Evolutionary conservation across 2,888 invertebrate genomes (phyloP), one percentile per base, ranked within the genome.

Genomic region (Melinaea menophilus): DNA sequence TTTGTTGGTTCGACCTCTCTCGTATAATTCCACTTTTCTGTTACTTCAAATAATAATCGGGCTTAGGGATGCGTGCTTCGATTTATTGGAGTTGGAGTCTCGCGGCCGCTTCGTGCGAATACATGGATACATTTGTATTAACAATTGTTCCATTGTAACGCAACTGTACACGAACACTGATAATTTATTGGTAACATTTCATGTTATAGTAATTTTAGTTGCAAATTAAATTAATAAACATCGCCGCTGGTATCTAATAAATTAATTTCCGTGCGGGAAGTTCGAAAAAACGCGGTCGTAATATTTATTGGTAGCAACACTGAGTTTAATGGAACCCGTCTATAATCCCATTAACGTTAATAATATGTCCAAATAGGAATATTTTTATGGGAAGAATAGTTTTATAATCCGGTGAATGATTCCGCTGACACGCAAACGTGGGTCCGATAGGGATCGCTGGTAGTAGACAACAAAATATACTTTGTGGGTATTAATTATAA

Each of bases 1-100:
- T 89, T 89, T 89, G 88, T 89, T 88, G 85, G 80, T 80, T 80
- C 86, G 83, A 84, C 83, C 84, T 86, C 79, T 86, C 82, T 82
- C 84, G 82, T 87, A 88, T 86, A 80, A 87, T 88, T 85, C 86
- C 82, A 84, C 80, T 86, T 84, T 86, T 86, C 84, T 88, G 86
- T 86, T 85, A 84, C 83, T 83, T 83, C 80, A 81, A 84, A 64
- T 64, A 56, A 84, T 87, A 86, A 86, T 86, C 83, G 78, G 77
- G 76, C 80, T 83, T 78, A 84, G 79, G 81, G 83, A 83, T 82
- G 77, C 81, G 79, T 74, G 69, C 67, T 72, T 72, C 71, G 72
- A 82, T 81, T 84, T 84, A 83, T 82, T 79, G 71, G 67, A 66
- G 57, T 64, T 64, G 64, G 47, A 48, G 58, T 5, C 47, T 22